Percentiles rank a stretch among this genome's conserved stretches.
These are phyloP conservation scores for Pristionchus entomophagus DNA, from an alignment of 2,888 invertebrate species.

Conservation along the genomic window DNA sequence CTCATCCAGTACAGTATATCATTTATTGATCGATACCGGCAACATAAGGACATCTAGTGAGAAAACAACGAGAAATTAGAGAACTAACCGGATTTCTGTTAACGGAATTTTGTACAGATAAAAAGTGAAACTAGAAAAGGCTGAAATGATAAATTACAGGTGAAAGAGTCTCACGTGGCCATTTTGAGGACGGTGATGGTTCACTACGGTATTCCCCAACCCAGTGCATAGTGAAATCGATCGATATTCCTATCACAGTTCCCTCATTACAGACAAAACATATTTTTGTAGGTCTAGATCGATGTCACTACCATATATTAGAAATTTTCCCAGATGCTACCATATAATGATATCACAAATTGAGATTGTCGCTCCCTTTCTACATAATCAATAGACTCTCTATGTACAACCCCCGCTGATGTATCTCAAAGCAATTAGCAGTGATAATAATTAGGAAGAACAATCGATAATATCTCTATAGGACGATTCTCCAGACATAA, in stretches of 20 bases:
- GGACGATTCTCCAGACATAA: conserved; percentile 19
- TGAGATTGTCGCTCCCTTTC: not conserved
- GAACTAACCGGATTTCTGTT: not conserved
- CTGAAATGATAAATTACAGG: conserved; percentile 6
- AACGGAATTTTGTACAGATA: conserved; percentile 14
- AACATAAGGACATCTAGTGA: not conserved
- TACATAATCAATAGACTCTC: conserved; percentile 33
- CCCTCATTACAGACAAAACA: not conserved
- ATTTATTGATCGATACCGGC: not conserved
- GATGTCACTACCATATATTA: conserved; percentile 9
- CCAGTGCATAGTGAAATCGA: conserved; percentile 7
- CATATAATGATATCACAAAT: conserved; percentile 22
- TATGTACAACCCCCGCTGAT: conserved; percentile 40
- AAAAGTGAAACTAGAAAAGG: not conserved
- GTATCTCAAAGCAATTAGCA: conserved; percentile 22
- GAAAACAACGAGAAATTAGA: conserved; percentile 16
- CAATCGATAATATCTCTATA: conserved; percentile 49
- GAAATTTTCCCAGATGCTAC: not conserved
- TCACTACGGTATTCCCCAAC: not conserved
- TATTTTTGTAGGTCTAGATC: conserved; percentile 4
- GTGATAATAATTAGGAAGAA: conserved; percentile 28
- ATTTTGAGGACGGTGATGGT: not conserved
- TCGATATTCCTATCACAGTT: not conserved
- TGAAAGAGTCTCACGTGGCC: conserved; percentile 16
- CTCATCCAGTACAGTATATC: not conserved